These are phyloP conservation scores for Pitangus sulphuratus DNA, from an alignment of 2,797 vertebrate species.

Conservation along the genomic window DNA sequence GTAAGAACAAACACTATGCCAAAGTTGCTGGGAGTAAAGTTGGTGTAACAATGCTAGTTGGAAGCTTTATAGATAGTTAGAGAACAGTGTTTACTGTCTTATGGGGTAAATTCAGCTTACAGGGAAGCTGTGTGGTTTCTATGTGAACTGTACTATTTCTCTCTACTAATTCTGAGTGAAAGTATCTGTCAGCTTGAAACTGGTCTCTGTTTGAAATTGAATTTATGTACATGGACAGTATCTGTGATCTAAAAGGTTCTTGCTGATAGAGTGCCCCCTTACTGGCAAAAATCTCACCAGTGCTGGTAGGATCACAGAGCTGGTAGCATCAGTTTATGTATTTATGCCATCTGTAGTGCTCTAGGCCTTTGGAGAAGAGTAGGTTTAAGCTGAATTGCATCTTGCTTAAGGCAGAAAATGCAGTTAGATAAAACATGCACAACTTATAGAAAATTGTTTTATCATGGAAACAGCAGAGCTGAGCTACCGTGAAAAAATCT, in stretches of 20 bases:
- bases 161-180: neutral
- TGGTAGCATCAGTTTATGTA: neutral
- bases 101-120: neutral
- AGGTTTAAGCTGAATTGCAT: neutral
- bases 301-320: neutral
- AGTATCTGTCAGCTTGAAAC: neutral
- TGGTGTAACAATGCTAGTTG: neutral
- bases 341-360: neutral
- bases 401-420: constrained; percentile 23
- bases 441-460: constrained; percentile 22
- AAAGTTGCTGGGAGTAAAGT: neutral
- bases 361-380: neutral
- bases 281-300: neutral
- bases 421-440: neutral
- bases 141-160: neutral
- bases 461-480: constrained; percentile 4
- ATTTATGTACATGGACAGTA: neutral
- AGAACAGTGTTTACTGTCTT: neutral
- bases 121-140: neutral
- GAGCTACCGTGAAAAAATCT: constrained; percentile 10
- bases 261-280: neutral
- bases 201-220: neutral
- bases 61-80: neutral
- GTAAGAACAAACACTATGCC: neutral
- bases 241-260: neutral